A percentile compares a stretch with the other conserved stretches of the same genome.
phyloP scores from a whole-genome alignment of 2,888 invertebrate species.

The Scaptomyza caliginosa region DNA sequence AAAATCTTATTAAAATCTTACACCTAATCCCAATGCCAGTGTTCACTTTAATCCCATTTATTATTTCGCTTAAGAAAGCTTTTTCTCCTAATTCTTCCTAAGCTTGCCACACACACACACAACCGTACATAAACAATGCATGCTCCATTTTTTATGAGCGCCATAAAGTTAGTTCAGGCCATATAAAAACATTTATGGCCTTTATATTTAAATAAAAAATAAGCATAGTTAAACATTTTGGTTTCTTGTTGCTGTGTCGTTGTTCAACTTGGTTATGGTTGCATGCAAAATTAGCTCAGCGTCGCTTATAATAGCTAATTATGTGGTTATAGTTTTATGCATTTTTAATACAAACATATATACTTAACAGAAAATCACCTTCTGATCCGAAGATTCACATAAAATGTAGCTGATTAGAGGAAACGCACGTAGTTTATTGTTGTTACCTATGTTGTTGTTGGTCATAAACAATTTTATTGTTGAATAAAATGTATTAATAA shows the following conservation, averaged over 20 bases:
- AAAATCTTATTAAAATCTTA: no score
- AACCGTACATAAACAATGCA: conserved; percentile 36
- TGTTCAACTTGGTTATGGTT: conserved; percentile 7
- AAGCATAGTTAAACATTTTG: conserved; percentile 69
- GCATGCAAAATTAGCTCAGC: conserved; percentile 74
- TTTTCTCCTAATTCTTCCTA: background rate
- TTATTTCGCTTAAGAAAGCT: background rate
- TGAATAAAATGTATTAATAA: conserved; percentile 77
- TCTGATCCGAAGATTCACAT: conserved; percentile 43
- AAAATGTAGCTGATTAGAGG: conserved; percentile 70
- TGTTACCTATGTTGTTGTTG: conserved; percentile 26
- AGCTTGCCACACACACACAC: conserved; percentile 5
- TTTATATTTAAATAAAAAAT: conserved; percentile 75
- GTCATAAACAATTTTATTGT: conserved; percentile 70
- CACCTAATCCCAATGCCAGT: background rate
- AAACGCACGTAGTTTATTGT: conserved; percentile 55
- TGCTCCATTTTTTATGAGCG: conserved; percentile 72
- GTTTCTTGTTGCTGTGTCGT: conserved; percentile 4
- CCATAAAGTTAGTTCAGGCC: conserved; percentile 67
- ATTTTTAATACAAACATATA: conserved; percentile 68
- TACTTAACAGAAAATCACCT: conserved; percentile 39
- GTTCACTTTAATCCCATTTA: background rate
- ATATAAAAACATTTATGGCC: conserved; percentile 73
- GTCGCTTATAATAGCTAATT: conserved; percentile 73
- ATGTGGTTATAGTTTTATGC: conserved; percentile 80